Conservation (phyloP, 2,113 vertebrate species). For the Cyanoderma ruficeps region DNA sequence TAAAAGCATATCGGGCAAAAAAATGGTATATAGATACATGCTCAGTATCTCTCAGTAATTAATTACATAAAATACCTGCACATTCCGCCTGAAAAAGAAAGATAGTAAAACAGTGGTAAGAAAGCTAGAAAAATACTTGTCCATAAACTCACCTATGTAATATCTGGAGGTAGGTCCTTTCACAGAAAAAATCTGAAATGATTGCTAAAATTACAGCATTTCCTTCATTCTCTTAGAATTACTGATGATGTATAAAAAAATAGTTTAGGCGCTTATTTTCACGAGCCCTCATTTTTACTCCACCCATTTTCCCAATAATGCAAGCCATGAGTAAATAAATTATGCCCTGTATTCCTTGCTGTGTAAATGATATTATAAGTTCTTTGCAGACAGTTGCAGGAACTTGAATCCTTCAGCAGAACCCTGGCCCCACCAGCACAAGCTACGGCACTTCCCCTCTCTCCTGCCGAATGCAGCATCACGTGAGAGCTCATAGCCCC, state of each 20-base stretch:
- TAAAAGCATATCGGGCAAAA: neutral
- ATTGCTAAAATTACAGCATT: neutral
- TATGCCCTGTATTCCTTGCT: neutral
- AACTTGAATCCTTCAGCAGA: neutral
- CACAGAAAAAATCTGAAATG: neutral
- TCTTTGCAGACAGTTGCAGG: neutral
- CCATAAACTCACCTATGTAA: constrained; percentile 41
- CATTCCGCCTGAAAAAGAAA: neutral
- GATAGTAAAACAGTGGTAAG: neutral
- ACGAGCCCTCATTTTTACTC: neutral
- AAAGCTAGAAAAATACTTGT: neutral
- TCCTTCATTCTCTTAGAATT: neutral
- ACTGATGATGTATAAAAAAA: neutral
- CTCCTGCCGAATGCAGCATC: constrained; percentile 21
- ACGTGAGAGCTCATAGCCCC: neutral
- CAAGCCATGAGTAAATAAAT: neutral
- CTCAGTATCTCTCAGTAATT: neutral
- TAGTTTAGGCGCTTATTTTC: neutral
- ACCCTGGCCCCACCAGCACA: neutral
- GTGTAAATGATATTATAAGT: neutral
- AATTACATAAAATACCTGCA: neutral
- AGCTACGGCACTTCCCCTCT: neutral
- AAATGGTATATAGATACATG: neutral
- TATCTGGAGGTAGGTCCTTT: constrained; percentile 21
- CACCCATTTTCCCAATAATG: neutral